These are phyloP conservation scores for Cenopis cana DNA, from an alignment of 2,888 invertebrate species.

Conservation along the genomic window DNA sequence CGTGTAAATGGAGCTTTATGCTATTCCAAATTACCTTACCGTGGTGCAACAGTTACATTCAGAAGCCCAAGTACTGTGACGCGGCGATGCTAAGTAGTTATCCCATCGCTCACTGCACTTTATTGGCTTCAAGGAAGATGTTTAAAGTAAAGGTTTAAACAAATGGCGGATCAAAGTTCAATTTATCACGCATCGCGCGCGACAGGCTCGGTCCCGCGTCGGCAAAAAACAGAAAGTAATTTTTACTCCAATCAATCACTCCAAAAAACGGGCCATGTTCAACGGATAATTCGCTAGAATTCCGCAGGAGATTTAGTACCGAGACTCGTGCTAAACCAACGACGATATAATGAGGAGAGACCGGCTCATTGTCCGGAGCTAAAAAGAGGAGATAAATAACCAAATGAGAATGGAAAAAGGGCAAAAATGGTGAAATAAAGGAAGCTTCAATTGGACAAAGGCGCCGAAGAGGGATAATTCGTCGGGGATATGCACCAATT, in stretches of 20 bases:
- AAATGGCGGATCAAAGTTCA: slow-evolving; percentile 40
- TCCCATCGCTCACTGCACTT: slow-evolving; percentile 16
- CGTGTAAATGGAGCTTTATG: too few species aligned
- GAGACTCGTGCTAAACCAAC: slow-evolving; percentile 75
- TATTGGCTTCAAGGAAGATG: slow-evolving; percentile 19
- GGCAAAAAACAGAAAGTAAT: slow-evolving; percentile 77
- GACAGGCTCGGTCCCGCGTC: slow-evolving; percentile 34
- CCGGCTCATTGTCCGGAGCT: slow-evolving; percentile 67
- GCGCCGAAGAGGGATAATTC: slow-evolving; percentile 83
- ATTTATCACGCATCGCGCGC: slow-evolving; percentile 37
- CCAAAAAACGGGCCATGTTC: slow-evolving; percentile 76
- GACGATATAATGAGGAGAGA: slow-evolving; percentile 78
- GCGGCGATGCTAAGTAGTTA: background rate
- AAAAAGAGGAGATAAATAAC: slow-evolving; percentile 83
- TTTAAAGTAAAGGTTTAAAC: slow-evolving; percentile 23
- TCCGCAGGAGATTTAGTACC: slow-evolving; percentile 81
- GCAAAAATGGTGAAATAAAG: slow-evolving; percentile 83
- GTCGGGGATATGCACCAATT: slow-evolving; percentile 84
- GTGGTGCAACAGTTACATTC: background rate
- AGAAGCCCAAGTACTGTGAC: background rate
- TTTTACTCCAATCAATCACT: slow-evolving; percentile 83
- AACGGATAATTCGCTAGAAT: slow-evolving; percentile 83
- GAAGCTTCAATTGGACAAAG: slow-evolving; percentile 82
- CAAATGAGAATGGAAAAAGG: slow-evolving; percentile 84
- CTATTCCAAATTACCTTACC: too few species aligned